These are phyloP conservation scores for Melinopterus prodromus DNA, from an alignment of 2,888 invertebrate genomes.

Conservation along the genomic window DNA sequence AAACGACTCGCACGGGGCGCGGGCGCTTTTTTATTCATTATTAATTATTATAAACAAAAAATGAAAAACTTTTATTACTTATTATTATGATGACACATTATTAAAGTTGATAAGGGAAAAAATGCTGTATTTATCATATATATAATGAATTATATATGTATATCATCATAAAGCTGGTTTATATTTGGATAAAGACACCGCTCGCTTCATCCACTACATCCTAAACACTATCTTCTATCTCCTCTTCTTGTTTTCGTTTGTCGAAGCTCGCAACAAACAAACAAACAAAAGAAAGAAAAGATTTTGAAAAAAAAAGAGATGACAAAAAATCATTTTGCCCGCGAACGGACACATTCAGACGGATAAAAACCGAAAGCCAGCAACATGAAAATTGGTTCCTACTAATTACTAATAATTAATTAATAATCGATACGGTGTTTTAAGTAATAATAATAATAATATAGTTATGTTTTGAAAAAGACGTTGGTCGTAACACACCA, in stretches of 20 bases:
- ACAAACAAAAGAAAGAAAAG: constrained; percentile 11
- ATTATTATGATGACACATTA: constrained; percentile 59
- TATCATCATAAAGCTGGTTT: constrained; percentile 60
- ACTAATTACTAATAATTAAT: constrained; percentile 61
- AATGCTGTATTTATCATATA: constrained; percentile 62
- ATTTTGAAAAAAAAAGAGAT: constrained; percentile 40
- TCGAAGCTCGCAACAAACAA: constrained; percentile 27
- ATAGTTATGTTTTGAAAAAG: constrained; percentile 60
- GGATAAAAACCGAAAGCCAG: constrained; percentile 33
- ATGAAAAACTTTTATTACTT: constrained; percentile 53
- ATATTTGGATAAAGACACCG: constrained; percentile 45
- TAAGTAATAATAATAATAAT: constrained; percentile 58
- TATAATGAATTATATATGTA: constrained; percentile 58
- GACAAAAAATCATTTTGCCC: not conserved
- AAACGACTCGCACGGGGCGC: constrained; percentile 54
- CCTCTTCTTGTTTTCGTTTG: constrained; percentile 13
- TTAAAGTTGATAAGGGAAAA: constrained; percentile 61
- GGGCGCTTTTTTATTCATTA: constrained; percentile 62
- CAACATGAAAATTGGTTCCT: constrained; percentile 60
- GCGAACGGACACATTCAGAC: not conserved
- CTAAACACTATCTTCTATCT: constrained; percentile 37
- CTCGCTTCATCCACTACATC: constrained; percentile 50
- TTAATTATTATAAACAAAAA: constrained; percentile 58
- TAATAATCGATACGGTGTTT: constrained; percentile 61
- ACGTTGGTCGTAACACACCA: constrained; percentile 55